Base-by-base conservation (phyloP, 1,140 invertebrate species). In the Dendroctonus valens region DNA sequence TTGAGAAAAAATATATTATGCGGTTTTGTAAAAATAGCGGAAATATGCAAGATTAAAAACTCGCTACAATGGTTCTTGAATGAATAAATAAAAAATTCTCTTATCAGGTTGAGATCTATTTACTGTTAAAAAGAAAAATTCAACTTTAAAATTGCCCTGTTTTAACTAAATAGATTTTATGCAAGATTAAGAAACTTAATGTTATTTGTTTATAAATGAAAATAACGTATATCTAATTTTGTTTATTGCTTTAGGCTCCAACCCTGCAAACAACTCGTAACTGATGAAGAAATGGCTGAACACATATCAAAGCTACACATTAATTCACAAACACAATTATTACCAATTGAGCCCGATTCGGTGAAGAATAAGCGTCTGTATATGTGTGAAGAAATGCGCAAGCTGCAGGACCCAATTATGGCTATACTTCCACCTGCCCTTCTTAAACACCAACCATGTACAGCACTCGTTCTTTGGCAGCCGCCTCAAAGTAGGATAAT, bases 231-330 rank as follows among this genome's bases (percentile, higher is more conserved):
- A 38, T 63, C 11, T 54, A n/a, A 6, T 63, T 65, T 41, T 15
- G 40, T 11, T 44, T 46, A 51, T 59, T 63, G 41, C 69, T 73
- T 62, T 66, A 78, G 76, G 14, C 67, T 67, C 7, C 68, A 70
- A 41, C 85, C 84, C 15, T 73, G 79, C n/a, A 92, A 92, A 77
- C 88, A 89, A 71, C 81, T 87, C n/a, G 91, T 91, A 67, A 90
- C 89, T 0, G 89, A 91, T 77, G 89, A 91, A 75, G 89, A 89
- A 78, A 91, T 92, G 85, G 85, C 89, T 12, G 88, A 87, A 44
- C 88, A 90, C 73, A 84, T 92, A 65, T 86, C 83, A 69, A 83
- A 85, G 41, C 77, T 92, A 26, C 88, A 90, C 70, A 90, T 92
- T 65, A 84, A 82, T 74, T 70, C 77, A 5, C 79, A 78, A 72